A percentile compares a stretch with the other conserved stretches of the same genome.
Conservation (phyloP, 1,140 invertebrate species). For the Drosophila willistoni region DNA sequence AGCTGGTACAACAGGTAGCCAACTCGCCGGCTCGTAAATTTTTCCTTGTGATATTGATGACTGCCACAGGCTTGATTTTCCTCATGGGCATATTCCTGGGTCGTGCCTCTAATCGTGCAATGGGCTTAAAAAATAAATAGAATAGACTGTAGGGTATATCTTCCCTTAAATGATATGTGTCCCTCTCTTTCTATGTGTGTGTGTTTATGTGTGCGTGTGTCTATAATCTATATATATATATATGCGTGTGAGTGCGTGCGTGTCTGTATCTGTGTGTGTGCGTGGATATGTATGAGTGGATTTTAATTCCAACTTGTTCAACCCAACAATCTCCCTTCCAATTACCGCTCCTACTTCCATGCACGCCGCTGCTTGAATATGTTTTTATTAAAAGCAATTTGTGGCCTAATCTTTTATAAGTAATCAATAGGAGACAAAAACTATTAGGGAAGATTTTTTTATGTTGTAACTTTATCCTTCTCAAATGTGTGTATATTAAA, state of each 20-base stretch:
- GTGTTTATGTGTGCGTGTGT: conserved; percentile 37
- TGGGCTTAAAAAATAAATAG: conserved; percentile 86
- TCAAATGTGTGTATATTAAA: conserved; percentile 9
- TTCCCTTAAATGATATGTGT: conserved; percentile 25
- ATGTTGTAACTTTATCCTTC: conserved; percentile 3
- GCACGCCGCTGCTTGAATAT: conserved; percentile 41
- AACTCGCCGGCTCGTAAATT: conserved; percentile 91
- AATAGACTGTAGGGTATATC: conserved; percentile 50
- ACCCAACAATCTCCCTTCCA: conserved; percentile 16
- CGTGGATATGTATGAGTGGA: conserved; percentile 3
- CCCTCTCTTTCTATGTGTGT: conserved; percentile 32
- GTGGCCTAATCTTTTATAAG: conserved; percentile 76
- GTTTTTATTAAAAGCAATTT: conserved; percentile 55
- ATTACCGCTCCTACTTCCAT: conserved; percentile 15
- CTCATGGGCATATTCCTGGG: conserved; percentile 92
- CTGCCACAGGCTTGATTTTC: conserved; percentile 90
- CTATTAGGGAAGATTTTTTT: conserved; percentile 9
- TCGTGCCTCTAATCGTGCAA: conserved; percentile 88
- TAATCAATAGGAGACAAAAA: conserved; percentile 59
- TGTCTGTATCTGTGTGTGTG: conserved; percentile 6
- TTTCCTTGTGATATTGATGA: conserved; percentile 89
- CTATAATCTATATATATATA: conserved; percentile 34
- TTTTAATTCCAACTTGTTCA: conserved; percentile 26
- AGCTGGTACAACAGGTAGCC: conserved; percentile 88
- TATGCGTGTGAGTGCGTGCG: conserved; percentile 21